These are phyloP conservation scores for Australoheros facetus DNA, from an alignment of 2,797 vertebrate genomes.

Conservation along the genomic window DNA sequence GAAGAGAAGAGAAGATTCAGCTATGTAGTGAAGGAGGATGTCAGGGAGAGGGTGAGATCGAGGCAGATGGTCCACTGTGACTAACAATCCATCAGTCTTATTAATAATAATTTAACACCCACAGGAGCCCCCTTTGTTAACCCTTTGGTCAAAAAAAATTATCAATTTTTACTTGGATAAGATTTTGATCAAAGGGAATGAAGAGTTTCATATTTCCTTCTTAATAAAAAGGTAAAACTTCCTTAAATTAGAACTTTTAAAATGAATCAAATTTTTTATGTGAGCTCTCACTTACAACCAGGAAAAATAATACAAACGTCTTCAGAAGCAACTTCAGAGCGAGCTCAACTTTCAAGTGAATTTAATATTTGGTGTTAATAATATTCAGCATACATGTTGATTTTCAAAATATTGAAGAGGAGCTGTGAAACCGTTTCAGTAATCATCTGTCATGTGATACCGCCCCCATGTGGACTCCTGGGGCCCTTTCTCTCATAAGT, in stretches of 20 bases:
- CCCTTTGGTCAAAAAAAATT: not conserved
- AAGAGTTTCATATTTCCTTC: not conserved
- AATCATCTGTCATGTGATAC: constrained; percentile 5
- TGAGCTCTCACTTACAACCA: not conserved
- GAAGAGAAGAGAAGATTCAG: too few species aligned
- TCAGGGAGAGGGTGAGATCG: too few species aligned
- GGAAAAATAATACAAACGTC: not conserved
- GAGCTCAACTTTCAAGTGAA: not conserved
- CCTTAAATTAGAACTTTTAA: rapidly evolving
- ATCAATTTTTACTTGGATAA: not conserved
- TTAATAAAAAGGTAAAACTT: not conserved
- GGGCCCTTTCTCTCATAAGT: not conserved
- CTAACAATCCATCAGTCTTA: not conserved
- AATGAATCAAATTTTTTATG: not conserved
- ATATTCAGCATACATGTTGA: not conserved
- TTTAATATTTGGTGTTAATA: not conserved
- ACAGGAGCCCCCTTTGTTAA: not conserved
- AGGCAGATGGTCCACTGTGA: too few species aligned
- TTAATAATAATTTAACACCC: not conserved
- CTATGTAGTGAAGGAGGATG: not conserved
- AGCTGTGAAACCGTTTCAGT: not conserved
- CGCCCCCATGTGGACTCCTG: constrained; percentile 52
- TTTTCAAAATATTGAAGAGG: not conserved
- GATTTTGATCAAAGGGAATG: not conserved
- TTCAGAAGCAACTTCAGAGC: not conserved